A percentile compares a stretch with the other conserved stretches of the same genome.
Evolutionary conservation across 2,113 vertebrate genomes (phyloP).

Genomic region (Entomyzon cyanotis): DNA sequence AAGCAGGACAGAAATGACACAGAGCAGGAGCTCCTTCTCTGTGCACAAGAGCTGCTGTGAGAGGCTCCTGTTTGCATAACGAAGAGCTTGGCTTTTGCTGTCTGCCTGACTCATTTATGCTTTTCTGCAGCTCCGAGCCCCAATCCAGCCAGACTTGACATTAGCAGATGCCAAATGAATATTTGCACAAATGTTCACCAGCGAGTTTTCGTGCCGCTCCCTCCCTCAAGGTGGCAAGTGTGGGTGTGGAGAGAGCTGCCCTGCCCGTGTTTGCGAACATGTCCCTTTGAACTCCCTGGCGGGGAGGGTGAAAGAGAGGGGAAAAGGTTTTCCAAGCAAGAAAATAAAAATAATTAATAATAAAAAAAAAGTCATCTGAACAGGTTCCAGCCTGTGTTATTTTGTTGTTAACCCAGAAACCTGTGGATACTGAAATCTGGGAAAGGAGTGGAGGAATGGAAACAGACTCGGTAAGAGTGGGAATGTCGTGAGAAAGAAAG

Average conservation of each 20-base stretch:
- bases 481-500: neutral
- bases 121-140: constrained; percentile 31
- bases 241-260: constrained; percentile 38
- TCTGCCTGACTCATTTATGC: constrained; percentile 50
- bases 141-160: constrained; percentile 66
- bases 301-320: constrained; percentile 48
- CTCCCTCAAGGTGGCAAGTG: constrained; percentile 64
- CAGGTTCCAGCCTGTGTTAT: constrained; percentile 43
- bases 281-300: constrained; percentile 65
- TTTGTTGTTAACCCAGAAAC: constrained; percentile 47
- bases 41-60: neutral
- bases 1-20: accelerated
- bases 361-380: neutral
- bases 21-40: neutral
- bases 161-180: constrained; percentile 66
- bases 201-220: constrained; percentile 30
- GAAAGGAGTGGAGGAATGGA: neutral
- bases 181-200: constrained; percentile 63
- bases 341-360: constrained; percentile 15
- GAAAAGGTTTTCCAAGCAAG: constrained; percentile 63
- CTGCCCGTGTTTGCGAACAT: constrained; percentile 35
- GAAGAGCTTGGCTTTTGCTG: neutral
- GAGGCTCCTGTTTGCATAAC: constrained; percentile 27
- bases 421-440: constrained; percentile 16
- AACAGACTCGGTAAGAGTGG: accelerated